phyloP scores from a whole-genome alignment of 2,113 vertebrate species.

The Aphyosemion australe region DNA sequence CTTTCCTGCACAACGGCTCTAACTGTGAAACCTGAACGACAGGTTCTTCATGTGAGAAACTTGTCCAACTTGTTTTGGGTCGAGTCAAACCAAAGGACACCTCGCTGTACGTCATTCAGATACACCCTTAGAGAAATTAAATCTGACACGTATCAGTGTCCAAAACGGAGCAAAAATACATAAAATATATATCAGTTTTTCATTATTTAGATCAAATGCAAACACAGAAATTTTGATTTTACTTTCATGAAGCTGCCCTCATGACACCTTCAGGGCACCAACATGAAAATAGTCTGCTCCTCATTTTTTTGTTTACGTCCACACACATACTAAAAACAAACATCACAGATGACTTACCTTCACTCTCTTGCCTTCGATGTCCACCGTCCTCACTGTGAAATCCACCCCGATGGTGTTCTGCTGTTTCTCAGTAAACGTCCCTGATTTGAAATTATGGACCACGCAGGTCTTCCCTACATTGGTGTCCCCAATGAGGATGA shows the following conservation, averaged over 20 bases:
- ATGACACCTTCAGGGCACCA: not conserved
- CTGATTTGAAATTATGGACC: conserved; percentile 92
- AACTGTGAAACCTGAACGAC: conserved; percentile 54
- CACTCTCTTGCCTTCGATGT: conserved; percentile 89
- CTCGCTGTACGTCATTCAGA: conserved; percentile 9
- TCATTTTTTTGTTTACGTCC: not conserved
- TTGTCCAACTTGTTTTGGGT: conserved; percentile 43
- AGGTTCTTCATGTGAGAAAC: conserved; percentile 38
- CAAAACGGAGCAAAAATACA: too few relatives aligned
- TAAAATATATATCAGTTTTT: too few relatives aligned
- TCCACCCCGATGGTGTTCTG: conserved; percentile 98
- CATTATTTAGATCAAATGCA: too few relatives aligned
- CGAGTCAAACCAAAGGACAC: conserved; percentile 16
- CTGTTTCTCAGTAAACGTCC: conserved; percentile 85
- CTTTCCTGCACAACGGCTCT: not conserved
- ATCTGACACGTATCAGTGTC: not conserved
- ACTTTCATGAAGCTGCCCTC: too few relatives aligned
- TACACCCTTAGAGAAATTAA: not conserved
- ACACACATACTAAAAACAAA: not conserved
- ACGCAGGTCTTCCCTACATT: conserved; percentile 97
- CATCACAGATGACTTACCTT: conserved; percentile 80
- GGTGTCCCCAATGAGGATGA: conserved; percentile 95
- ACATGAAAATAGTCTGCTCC: not conserved
- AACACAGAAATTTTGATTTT: not conserved
- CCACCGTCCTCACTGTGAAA: conserved; percentile 90